Evolutionary conservation across 2,113 vertebrate genomes (phyloP).

Genomic region (Cephalophus harveyi): DNA sequence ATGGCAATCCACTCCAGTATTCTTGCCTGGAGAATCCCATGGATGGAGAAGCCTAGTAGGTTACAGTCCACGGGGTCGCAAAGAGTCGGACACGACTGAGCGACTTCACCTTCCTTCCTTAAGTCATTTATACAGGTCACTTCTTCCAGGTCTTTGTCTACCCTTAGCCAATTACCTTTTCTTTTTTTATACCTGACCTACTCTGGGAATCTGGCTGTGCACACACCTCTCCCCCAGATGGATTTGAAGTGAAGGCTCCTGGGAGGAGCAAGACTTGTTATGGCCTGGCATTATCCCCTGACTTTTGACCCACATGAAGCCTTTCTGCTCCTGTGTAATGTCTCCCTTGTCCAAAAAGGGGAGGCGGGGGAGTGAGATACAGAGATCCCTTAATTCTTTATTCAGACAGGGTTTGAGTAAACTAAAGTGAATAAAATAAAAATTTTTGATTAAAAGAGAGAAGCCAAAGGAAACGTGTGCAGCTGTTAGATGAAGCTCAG

Average conservation of each 20-base stretch:
- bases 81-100: no score
- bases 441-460: conserved; percentile 83
- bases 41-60: no score
- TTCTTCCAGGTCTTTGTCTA: not conserved
- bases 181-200: not conserved
- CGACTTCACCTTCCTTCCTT: no score
- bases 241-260: not conserved
- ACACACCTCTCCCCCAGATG: not conserved
- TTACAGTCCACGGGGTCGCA: no score
- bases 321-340: not conserved
- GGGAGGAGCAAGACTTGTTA: not conserved
- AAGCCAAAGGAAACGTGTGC: conserved; percentile 82
- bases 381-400: not conserved
- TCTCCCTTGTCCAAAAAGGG: not conserved
- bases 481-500: conserved; percentile 81
- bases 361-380: not conserved
- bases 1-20: no score
- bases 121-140: not conserved
- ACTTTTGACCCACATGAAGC: not conserved
- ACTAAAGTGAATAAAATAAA: conserved; percentile 57
- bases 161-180: not conserved
- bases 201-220: not conserved
- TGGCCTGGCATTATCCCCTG: not conserved
- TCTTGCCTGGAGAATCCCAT: no score
- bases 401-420: not conserved